These are phyloP conservation scores for Pelobates cultripes DNA, from an alignment of 2,797 vertebrate genomes.

Conservation along the genomic window DNA sequence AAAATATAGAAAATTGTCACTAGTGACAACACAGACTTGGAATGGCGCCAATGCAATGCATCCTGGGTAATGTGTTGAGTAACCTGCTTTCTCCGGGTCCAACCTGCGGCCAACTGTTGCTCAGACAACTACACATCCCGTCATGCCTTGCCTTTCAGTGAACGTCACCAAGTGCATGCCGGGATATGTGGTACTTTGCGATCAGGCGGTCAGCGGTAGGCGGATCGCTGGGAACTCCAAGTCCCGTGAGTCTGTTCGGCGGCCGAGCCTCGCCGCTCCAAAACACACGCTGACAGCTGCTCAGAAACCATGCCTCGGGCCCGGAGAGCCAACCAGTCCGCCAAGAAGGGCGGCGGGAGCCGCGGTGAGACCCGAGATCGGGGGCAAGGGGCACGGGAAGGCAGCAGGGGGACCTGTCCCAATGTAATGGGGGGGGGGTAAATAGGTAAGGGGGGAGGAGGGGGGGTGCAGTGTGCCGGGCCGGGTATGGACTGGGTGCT, in stretches of 20 bases:
- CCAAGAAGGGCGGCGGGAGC: slow-evolving; percentile 50
- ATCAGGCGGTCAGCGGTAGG: neutral
- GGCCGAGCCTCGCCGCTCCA: neutral
- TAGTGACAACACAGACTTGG: too few relatives aligned
- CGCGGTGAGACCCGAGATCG: slow-evolving; percentile 45
- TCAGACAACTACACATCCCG: neutral
- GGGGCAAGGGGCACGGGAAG: neutral
- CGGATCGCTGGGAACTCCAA: slow-evolving; percentile 37
- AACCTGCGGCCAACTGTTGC: too few relatives aligned
- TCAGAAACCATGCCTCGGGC: slow-evolving; percentile 59
- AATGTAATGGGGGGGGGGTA: too few relatives aligned
- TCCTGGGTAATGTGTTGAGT: neutral
- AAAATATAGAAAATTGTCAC: too few relatives aligned
- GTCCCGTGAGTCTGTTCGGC: slow-evolving; percentile 55
- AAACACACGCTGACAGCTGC: slow-evolving; percentile 43
- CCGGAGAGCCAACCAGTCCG: slow-evolving; percentile 54
- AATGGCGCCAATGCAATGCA: neutral
- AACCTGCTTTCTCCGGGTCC: neutral
- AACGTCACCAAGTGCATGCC: neutral
- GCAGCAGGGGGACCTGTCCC: too few relatives aligned
- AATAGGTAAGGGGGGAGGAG: neutral
- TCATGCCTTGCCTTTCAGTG: neutral
- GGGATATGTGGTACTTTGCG: slow-evolving; percentile 59
- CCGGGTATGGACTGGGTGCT: too few relatives aligned
- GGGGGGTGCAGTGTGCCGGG: too few relatives aligned